Evolutionary conservation across 2,113 vertebrate species (phyloP).

Genomic region (Myrmecophaga tridactyla): DNA sequence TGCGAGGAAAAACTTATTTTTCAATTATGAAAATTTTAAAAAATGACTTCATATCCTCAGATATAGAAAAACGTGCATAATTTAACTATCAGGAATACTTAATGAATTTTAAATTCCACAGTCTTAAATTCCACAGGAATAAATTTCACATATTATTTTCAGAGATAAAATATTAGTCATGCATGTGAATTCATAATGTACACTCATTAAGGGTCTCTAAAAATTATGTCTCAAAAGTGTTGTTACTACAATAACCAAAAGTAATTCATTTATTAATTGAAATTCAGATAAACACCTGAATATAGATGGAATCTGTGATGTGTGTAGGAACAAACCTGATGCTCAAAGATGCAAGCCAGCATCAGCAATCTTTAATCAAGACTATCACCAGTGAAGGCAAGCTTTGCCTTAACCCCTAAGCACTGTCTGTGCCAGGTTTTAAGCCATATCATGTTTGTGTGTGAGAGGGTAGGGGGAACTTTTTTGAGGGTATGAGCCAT

Average conservation of each 20-base stretch:
- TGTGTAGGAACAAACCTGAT: background rate
- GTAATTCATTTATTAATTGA: background rate
- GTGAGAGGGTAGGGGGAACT: background rate
- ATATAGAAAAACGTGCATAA: background rate
- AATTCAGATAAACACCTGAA: background rate
- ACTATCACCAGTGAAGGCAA: background rate
- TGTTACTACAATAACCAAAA: background rate
- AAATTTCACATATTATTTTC: background rate
- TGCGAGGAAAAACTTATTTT: background rate
- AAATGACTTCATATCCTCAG: background rate
- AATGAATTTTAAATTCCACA: background rate
- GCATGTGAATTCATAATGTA: background rate
- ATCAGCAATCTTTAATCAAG: background rate
- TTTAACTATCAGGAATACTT: background rate
- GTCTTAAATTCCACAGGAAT: background rate
- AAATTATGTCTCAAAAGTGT: background rate
- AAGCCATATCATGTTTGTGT: background rate
- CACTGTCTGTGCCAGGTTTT: background rate
- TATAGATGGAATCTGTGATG: background rate
- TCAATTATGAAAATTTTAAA: background rate
- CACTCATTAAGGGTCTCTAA: background rate
- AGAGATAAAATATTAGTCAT: background rate
- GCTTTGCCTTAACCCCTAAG: background rate
- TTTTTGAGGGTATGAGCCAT: background rate
- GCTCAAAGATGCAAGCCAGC: background rate